Percentiles rank a stretch among this genome's conserved stretches.
Evolutionary conservation across 2,113 vertebrate genomes (phyloP).

Genomic region (Tor tambroides): DNA sequence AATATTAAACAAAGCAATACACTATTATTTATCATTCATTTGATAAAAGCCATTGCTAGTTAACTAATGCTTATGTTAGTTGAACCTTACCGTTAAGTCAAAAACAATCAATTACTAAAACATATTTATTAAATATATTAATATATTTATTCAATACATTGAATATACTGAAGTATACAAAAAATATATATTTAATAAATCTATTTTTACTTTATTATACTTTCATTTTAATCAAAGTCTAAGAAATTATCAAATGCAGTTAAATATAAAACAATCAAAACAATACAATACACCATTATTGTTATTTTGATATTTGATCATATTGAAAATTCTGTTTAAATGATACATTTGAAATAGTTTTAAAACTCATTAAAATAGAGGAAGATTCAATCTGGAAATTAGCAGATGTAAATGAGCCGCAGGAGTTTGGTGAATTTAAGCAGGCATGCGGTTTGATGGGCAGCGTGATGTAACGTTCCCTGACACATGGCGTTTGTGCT

Average conservation of each 20-base stretch:
- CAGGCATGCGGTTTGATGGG: conserved; percentile 1
- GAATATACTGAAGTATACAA: too few relatives aligned
- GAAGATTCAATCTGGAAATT: background rate
- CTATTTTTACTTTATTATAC: background rate
- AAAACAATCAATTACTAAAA: too few relatives aligned
- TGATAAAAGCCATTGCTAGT: too few relatives aligned
- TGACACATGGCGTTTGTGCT: background rate
- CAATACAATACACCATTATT: background rate
- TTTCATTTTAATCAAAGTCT: background rate
- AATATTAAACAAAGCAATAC: too few relatives aligned
- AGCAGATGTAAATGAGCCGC: conserved; percentile 5
- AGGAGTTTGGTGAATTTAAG: background rate
- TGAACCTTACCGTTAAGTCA: too few relatives aligned
- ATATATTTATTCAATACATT: too few relatives aligned
- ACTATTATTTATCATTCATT: too few relatives aligned
- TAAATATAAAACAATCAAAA: background rate
- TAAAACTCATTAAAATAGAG: background rate
- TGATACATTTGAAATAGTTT: background rate
- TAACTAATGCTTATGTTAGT: too few relatives aligned
- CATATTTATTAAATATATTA: too few relatives aligned
- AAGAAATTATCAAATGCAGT: background rate
- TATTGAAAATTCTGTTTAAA: background rate
- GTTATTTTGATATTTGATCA: background rate
- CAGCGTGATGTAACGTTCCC: conserved; percentile 8
- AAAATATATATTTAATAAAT: background rate